A percentile compares a stretch with the other conserved stretches of the same genome.
These are phyloP conservation scores for Phalacrocorax brasilianus DNA, from an alignment of 2,113 vertebrate species.

Conservation along the genomic window DNA sequence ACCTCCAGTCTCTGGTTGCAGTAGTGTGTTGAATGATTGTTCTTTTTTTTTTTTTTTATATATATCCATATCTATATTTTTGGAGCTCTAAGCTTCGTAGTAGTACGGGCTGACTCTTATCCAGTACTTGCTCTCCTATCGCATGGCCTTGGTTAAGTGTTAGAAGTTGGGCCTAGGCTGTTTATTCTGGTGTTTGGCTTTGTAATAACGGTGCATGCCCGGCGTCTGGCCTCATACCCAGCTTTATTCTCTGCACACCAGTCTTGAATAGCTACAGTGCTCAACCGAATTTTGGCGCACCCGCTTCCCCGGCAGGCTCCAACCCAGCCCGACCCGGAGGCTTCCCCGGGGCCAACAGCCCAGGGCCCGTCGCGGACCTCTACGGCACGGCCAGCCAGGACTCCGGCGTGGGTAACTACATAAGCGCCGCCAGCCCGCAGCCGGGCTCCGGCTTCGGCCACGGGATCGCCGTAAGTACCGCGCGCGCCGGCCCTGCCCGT, in stretches of 20 bases:
- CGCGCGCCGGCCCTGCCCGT: fast-evolving
- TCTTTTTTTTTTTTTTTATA: constrained; percentile 64
- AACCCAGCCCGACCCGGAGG: constrained; percentile 93
- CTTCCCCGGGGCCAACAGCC: constrained; percentile 96
- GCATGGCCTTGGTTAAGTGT: constrained; percentile 88
- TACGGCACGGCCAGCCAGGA: constrained; percentile 95
- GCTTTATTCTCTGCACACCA: constrained; percentile 88
- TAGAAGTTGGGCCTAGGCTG: constrained; percentile 83
- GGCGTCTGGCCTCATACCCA: constrained; percentile 85
- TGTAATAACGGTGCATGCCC: constrained; percentile 81
- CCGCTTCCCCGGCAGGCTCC: constrained; percentile 89
- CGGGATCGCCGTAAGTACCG: constrained; percentile 93
- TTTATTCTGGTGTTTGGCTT: constrained; percentile 83
- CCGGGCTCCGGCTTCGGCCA: constrained; percentile 96
- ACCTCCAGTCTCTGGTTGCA: constrained; percentile 76
- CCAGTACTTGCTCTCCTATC: constrained; percentile 81
- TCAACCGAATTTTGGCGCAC: constrained; percentile 90
- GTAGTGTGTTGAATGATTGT: constrained; percentile 80
- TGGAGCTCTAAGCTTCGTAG: constrained; percentile 84
- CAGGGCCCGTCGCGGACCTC: constrained; percentile 87
- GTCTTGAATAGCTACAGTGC: constrained; percentile 88
- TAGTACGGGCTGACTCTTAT: constrained; percentile 82
- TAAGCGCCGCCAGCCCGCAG: constrained; percentile 97
- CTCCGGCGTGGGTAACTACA: constrained; percentile 98
- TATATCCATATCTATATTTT: constrained; percentile 75